Evolutionary conservation across 2,113 vertebrate species (phyloP).

Genomic region (Aldabrachelys gigantea): DNA sequence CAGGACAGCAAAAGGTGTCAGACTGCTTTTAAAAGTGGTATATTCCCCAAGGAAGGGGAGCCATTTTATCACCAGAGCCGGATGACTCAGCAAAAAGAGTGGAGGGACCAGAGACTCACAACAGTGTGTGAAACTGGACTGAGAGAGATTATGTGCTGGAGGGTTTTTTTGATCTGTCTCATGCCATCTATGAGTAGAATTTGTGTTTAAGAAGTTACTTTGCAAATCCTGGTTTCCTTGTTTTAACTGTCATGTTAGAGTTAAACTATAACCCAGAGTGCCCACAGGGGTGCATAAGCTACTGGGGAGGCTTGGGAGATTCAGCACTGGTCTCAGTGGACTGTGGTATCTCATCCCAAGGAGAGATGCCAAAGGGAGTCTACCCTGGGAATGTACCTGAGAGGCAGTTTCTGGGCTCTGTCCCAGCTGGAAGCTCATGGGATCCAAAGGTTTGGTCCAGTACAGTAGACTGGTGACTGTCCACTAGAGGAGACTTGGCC

Average conservation of each 20-base stretch:
- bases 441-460: background rate
- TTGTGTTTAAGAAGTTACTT: background rate
- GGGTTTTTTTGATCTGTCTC: background rate
- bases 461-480: background rate
- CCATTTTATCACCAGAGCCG: background rate
- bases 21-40: background rate
- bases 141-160: background rate
- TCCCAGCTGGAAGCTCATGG: background rate
- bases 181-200: background rate
- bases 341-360: background rate
- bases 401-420: background rate
- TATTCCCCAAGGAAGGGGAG: background rate
- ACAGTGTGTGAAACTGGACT: background rate
- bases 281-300: background rate
- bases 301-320: background rate
- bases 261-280: background rate
- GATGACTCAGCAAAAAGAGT: background rate
- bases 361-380: background rate
- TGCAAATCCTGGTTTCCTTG: background rate
- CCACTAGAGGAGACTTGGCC: background rate
- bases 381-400: background rate
- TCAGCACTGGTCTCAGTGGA: background rate
- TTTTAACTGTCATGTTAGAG: background rate
- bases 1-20: background rate
- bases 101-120: too few relatives aligned